Percentiles rank a stretch among this genome's conserved stretches.
Conservation (phyloP, 1,140 invertebrate genomes). For the Heliothis subflexa region DNA sequence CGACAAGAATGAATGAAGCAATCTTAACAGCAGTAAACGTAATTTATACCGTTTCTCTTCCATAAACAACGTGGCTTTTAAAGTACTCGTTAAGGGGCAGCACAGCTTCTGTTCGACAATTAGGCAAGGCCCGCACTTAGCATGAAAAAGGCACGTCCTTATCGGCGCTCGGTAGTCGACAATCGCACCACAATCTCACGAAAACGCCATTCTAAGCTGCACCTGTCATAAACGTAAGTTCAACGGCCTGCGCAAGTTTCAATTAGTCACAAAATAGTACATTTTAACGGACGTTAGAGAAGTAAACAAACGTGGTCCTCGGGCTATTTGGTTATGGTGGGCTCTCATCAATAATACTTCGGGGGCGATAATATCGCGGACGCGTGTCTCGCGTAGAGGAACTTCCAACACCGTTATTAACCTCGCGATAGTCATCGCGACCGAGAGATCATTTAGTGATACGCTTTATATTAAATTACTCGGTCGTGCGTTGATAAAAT, state of each 20-base stretch:
- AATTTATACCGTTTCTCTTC: constrained; percentile 79
- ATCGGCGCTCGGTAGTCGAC: constrained; percentile 74
- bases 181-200: constrained; percentile 81
- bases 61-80: constrained; percentile 72
- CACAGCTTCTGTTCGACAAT: constrained; percentile 79
- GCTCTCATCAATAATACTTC: constrained; percentile 83
- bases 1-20: constrained; percentile 83
- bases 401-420: constrained; percentile 84
- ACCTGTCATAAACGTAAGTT: constrained; percentile 80
- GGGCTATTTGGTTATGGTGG: constrained; percentile 80
- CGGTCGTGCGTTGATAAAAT: constrained; percentile 84
- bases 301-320: constrained; percentile 81
- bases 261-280: constrained; percentile 74
- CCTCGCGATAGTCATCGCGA: constrained; percentile 79
- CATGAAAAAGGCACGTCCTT: constrained; percentile 58
- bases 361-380: constrained; percentile 79
- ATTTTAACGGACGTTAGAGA: constrained; percentile 76
- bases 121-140: constrained; percentile 60
- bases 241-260: constrained; percentile 67
- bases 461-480: constrained; percentile 86
- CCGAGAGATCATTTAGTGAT: constrained; percentile 84
- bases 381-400: constrained; percentile 78
- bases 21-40: constrained; percentile 75
- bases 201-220: constrained; percentile 78
- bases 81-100: constrained; percentile 69